Conservation (phyloP, 1,140 invertebrate genomes). For the Tribolium castaneum region DNA sequence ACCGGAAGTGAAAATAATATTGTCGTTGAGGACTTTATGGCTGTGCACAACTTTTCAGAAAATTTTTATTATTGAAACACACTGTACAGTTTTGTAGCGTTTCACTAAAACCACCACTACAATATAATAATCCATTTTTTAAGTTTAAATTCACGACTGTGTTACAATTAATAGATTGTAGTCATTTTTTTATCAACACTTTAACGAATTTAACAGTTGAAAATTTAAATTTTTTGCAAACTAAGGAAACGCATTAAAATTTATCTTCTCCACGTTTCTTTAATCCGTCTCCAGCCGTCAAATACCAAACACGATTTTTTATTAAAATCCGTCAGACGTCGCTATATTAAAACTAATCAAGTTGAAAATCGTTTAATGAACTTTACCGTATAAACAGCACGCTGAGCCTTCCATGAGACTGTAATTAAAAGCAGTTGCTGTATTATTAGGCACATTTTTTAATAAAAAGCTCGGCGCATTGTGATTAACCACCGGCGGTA, state of each 20-base stretch:
- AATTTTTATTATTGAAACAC: too few species aligned
- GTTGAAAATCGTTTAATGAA: slow-evolving; percentile 13
- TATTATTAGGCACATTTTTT: slow-evolving; percentile 26
- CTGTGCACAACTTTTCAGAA: too few species aligned
- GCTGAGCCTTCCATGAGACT: neutral
- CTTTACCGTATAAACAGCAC: neutral
- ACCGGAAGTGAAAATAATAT: too few species aligned
- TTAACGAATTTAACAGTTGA: neutral
- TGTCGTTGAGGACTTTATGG: too few species aligned
- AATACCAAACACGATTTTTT: slow-evolving; percentile 3
- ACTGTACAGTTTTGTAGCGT: too few species aligned
- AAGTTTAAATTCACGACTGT: too few species aligned
- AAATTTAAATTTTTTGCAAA: neutral
- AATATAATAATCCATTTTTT: too few species aligned
- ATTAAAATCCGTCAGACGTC: slow-evolving; percentile 16
- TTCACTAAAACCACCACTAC: too few species aligned
- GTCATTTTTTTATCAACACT: neutral
- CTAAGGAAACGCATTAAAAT: neutral
- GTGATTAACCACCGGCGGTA: neutral
- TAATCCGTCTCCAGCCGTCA: neutral
- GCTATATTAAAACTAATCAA: slow-evolving; percentile 25
- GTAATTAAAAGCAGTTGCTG: slow-evolving; percentile 28
- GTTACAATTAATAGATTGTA: neutral
- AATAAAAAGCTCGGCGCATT: slow-evolving; percentile 6
- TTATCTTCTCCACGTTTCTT: neutral